phyloP scores from a whole-genome alignment of 2,888 invertebrate species.

The Heliconius erato region DNA sequence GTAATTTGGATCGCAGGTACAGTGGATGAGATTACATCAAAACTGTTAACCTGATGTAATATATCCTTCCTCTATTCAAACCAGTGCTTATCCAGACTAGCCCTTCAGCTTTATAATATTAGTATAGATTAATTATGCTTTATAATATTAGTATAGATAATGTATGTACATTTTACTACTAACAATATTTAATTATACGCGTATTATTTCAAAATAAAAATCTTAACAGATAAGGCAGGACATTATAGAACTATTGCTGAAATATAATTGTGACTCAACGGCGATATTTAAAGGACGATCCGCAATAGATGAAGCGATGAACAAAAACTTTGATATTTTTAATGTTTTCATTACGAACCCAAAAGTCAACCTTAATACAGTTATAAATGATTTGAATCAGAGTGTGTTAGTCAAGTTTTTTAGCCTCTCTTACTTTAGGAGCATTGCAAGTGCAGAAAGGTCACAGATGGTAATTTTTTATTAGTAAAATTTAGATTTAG shows the following conservation, averaged over 20 bases:
- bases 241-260: constrained; percentile 67
- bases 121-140: neutral
- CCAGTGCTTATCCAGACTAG: neutral
- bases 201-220: too few species aligned
- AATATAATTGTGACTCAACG: constrained; percentile 65
- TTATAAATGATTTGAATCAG: constrained; percentile 70
- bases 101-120: neutral
- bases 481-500: neutral
- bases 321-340: constrained; percentile 61
- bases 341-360: constrained; percentile 68
- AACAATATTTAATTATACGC: neutral
- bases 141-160: neutral
- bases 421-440: constrained; percentile 63
- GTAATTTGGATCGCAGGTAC: neutral
- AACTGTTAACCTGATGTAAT: too few species aligned
- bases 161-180: neutral
- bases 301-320: constrained; percentile 67
- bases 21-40: neutral
- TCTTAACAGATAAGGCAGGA: constrained; percentile 62
- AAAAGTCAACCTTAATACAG: constrained; percentile 66
- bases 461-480: constrained; percentile 63
- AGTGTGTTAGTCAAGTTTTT: constrained; percentile 74
- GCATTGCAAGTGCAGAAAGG: constrained; percentile 58
- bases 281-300: constrained; percentile 68
- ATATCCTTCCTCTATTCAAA: neutral